Evolutionary conservation across 64 coral and sea anemone genomes (phyloP).

Genomic region (Montipora cactus): DNA sequence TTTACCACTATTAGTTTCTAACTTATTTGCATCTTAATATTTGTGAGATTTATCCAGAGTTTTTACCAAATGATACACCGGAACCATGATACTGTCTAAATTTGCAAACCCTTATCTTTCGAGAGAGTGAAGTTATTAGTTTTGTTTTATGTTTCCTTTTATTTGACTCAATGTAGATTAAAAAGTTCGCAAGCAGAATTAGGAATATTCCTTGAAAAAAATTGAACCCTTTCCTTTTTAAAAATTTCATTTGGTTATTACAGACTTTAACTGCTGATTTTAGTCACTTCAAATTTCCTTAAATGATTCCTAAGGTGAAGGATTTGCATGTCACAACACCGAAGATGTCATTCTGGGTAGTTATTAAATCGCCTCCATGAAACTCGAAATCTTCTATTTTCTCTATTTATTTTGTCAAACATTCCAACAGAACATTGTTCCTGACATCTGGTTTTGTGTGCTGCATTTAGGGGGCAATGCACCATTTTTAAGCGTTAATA

Average conservation of each 20-base stretch:
- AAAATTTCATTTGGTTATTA: too few relatives aligned
- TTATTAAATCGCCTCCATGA: background rate
- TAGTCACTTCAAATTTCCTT: background rate
- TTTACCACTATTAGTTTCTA: background rate
- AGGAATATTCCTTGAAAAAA: too few relatives aligned
- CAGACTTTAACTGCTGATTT: background rate
- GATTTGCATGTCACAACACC: background rate
- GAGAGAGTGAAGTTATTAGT: background rate
- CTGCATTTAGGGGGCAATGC: too few relatives aligned
- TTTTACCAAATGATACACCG: background rate
- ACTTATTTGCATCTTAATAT: background rate
- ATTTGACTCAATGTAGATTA: too few relatives aligned
- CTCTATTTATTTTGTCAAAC: constrained; percentile 38
- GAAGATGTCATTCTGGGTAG: background rate
- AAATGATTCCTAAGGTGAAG: background rate
- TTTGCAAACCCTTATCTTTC: background rate
- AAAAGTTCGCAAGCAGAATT: too few relatives aligned
- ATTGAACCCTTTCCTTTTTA: too few relatives aligned
- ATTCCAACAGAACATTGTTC: background rate
- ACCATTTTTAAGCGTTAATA: too few relatives aligned
- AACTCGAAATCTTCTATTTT: constrained; percentile 6
- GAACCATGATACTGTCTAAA: background rate
- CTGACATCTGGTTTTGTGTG: too few relatives aligned
- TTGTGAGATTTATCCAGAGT: constrained; percentile 42
- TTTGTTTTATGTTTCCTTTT: too few relatives aligned